These are phyloP conservation scores for Conchocele bisecta DNA, from an alignment of 2,888 invertebrate species.

Conservation along the genomic window DNA sequence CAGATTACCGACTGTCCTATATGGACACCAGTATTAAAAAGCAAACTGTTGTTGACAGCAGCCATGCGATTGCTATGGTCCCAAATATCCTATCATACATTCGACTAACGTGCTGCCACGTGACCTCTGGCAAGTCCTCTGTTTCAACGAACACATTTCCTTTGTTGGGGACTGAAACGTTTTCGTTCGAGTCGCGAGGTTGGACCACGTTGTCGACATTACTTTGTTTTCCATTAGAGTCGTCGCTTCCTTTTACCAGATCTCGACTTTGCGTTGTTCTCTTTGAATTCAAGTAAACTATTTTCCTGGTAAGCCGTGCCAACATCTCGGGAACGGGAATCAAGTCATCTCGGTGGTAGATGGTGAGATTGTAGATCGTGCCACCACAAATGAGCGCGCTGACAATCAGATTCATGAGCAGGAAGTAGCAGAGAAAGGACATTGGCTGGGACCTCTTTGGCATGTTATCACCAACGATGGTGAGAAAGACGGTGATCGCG, in stretches of 20 bases:
- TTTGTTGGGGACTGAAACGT: too few species aligned
- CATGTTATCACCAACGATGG: constrained; percentile 44
- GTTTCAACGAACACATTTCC: too few species aligned
- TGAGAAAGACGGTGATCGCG: constrained; percentile 44
- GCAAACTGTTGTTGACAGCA: neutral
- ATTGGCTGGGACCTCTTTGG: constrained; percentile 44
- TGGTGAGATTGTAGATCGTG: constrained; percentile 19
- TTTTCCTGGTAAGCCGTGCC: neutral
- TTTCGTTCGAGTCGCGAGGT: too few species aligned
- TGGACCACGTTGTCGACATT: too few species aligned
- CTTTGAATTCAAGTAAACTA: neutral
- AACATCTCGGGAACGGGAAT: neutral
- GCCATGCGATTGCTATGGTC: neutral
- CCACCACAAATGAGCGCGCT: constrained; percentile 29
- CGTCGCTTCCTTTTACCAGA: neutral
- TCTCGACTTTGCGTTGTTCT: neutral
- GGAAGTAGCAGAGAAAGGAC: constrained; percentile 40
- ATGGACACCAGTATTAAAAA: constrained; percentile 6
- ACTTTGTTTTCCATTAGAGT: too few species aligned
- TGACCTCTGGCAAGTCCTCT: too few species aligned
- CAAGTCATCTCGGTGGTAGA: constrained; percentile 86
- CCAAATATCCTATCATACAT: neutral
- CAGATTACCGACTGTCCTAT: too few species aligned
- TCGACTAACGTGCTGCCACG: constrained; percentile 6
- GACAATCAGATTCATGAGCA: constrained; percentile 21